Evolutionary conservation across 2,797 vertebrate species (phyloP).

Genomic region (Coreius guichenoti): DNA sequence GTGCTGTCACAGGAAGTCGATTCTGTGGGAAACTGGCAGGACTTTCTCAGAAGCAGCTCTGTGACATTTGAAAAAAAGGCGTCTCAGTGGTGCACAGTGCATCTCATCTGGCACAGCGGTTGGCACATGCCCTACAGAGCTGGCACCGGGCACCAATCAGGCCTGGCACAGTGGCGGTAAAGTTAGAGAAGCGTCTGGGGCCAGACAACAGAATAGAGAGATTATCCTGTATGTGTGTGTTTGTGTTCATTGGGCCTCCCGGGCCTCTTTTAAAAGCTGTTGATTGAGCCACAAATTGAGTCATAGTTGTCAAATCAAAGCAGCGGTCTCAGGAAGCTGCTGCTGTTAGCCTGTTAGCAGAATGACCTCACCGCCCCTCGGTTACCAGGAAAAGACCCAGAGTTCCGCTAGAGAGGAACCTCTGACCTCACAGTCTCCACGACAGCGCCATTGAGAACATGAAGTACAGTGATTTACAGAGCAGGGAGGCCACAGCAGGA

Average conservation of each 20-base stretch:
- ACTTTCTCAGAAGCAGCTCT: constrained; percentile 76
- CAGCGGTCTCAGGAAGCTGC: constrained; percentile 9
- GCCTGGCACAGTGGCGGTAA: constrained; percentile 58
- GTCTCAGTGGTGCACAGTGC: constrained; percentile 70
- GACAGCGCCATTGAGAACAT: constrained; percentile 36
- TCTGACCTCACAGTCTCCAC: constrained; percentile 37
- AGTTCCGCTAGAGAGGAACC: constrained; percentile 31
- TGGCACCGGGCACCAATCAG: constrained; percentile 68
- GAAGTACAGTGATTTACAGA: constrained; percentile 10
- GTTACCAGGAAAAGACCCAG: constrained; percentile 41
- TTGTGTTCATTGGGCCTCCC: constrained; percentile 13
- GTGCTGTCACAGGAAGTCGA: constrained; percentile 68
- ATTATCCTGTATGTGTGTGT: constrained; percentile 41
- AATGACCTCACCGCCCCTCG: neutral
- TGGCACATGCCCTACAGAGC: constrained; percentile 71
- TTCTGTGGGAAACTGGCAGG: constrained; percentile 63
- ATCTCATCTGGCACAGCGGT: constrained; percentile 76
- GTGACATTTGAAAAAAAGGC: constrained; percentile 77
- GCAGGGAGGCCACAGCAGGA: constrained; percentile 53
- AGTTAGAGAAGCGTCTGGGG: constrained; percentile 14
- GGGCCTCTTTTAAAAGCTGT: constrained; percentile 40
- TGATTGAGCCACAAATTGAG: constrained; percentile 50
- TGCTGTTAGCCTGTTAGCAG: constrained; percentile 34
- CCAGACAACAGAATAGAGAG: constrained; percentile 48
- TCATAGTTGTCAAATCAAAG: constrained; percentile 50